These are phyloP conservation scores for Nomada hirtipes DNA, from an alignment of 2,888 invertebrate genomes.

Conservation along the genomic window DNA sequence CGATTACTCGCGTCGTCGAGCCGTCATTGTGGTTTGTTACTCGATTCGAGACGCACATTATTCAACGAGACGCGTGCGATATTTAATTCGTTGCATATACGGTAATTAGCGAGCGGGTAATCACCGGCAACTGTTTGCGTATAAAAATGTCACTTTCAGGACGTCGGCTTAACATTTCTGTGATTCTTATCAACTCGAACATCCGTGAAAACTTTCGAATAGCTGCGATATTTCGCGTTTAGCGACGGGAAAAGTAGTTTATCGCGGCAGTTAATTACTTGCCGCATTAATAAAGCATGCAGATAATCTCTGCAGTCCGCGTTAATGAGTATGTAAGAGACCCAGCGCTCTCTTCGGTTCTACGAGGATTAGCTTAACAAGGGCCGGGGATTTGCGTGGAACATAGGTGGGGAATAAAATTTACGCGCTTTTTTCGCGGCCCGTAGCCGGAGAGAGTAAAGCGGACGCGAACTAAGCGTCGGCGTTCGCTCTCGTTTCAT, in stretches of 20 bases:
- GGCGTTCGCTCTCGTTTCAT: slow-evolving; percentile 21
- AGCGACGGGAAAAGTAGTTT: slow-evolving; percentile 42
- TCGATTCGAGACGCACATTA: too few species aligned
- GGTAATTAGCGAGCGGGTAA: neutral
- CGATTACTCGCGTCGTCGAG: slow-evolving; percentile 21
- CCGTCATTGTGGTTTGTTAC: too few species aligned
- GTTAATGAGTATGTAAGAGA: slow-evolving; percentile 69
- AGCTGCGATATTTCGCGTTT: slow-evolving; percentile 44
- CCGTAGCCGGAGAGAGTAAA: neutral
- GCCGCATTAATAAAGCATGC: slow-evolving; percentile 66
- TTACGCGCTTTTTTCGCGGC: slow-evolving; percentile 25
- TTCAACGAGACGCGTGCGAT: too few species aligned
- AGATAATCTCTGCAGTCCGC: slow-evolving; percentile 65
- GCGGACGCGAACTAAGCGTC: neutral
- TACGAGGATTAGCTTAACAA: slow-evolving; percentile 57
- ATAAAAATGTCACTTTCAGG: neutral
- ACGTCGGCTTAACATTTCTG: neutral
- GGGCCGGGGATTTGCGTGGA: slow-evolving; percentile 44
- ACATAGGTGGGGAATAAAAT: slow-evolving; percentile 53
- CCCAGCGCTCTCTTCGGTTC: slow-evolving; percentile 12
- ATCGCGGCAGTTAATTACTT: slow-evolving; percentile 64
- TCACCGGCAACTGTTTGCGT: neutral
- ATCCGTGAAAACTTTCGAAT: slow-evolving; percentile 53
- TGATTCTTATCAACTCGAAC: slow-evolving; percentile 44
- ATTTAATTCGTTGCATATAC: too few species aligned